These are phyloP conservation scores for Scytalopus superciliaris DNA, from an alignment of 2,113 vertebrate species.

Conservation along the genomic window DNA sequence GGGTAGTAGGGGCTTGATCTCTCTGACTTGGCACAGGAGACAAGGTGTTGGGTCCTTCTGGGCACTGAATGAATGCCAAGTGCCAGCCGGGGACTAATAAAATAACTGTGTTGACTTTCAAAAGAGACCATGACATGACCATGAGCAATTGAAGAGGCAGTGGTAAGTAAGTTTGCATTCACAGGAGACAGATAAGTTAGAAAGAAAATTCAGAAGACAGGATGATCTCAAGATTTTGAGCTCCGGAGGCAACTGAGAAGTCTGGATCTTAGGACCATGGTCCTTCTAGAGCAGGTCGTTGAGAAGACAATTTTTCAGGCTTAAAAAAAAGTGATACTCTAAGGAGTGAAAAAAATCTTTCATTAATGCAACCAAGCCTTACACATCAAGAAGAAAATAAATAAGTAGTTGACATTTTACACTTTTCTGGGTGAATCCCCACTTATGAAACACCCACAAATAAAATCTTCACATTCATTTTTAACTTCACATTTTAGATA, in stretches of 20 bases:
- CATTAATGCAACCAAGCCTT: background rate
- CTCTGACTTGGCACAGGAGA: background rate
- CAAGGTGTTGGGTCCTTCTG: background rate
- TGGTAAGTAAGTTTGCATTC: background rate
- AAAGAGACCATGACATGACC: background rate
- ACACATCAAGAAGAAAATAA: background rate
- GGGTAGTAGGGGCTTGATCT: background rate
- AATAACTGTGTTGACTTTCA: background rate
- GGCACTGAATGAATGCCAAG: background rate
- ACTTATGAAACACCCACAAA: background rate
- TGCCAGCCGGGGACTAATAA: accelerated
- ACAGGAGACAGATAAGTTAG: background rate
- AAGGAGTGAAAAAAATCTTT: background rate
- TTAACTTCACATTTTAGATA: slow-evolving; percentile 21
- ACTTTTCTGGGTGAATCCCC: background rate
- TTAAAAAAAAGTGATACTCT: background rate
- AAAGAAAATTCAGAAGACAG: background rate
- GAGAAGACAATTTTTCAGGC: background rate
- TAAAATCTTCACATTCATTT: slow-evolving; percentile 24
- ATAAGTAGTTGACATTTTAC: background rate
- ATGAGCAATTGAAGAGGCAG: background rate
- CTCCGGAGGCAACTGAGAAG: background rate
- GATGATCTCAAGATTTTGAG: background rate
- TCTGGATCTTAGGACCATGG: background rate
- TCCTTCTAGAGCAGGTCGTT: background rate